phyloP scores from a whole-genome alignment of 2,113 vertebrate species.

The Caracal caracal region DNA sequence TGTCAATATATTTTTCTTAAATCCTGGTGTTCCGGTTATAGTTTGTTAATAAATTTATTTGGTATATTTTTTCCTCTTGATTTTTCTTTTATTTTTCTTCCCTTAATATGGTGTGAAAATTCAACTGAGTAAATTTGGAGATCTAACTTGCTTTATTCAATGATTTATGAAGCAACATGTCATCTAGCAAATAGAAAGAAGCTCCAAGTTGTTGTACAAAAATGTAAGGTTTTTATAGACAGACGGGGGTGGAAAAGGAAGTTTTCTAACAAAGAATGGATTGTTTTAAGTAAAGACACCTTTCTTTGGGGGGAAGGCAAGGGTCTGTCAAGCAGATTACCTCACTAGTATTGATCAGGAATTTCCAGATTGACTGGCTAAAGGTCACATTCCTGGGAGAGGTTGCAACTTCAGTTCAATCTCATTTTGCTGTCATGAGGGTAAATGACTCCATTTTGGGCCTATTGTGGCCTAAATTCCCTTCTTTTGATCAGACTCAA shows the following conservation, averaged over 20 bases:
- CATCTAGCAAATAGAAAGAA: background rate
- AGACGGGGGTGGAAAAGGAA: background rate
- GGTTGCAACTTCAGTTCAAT: background rate
- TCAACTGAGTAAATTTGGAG: background rate
- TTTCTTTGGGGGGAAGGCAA: no score
- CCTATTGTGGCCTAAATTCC: background rate
- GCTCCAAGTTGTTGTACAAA: background rate
- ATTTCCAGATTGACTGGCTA: background rate
- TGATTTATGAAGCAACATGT: background rate
- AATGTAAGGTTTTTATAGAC: background rate
- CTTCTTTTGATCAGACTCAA: background rate
- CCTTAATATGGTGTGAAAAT: background rate
- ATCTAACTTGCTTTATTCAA: background rate
- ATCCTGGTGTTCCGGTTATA: conserved; percentile 36
- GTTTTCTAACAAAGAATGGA: background rate
- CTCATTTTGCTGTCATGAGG: background rate
- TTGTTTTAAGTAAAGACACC: background rate
- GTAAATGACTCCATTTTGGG: background rate
- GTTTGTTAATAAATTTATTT: conserved; percentile 62
- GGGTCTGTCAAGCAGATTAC: background rate
- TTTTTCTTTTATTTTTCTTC: background rate
- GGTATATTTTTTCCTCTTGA: background rate
- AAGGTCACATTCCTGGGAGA: background rate
- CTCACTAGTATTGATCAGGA: background rate
- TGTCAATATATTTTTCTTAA: conserved; percentile 42